Percentiles rank a stretch among this genome's conserved stretches.
These are phyloP conservation scores for Pseudois nayaur DNA, from an alignment of 2,113 vertebrate genomes.

Conservation along the genomic window DNA sequence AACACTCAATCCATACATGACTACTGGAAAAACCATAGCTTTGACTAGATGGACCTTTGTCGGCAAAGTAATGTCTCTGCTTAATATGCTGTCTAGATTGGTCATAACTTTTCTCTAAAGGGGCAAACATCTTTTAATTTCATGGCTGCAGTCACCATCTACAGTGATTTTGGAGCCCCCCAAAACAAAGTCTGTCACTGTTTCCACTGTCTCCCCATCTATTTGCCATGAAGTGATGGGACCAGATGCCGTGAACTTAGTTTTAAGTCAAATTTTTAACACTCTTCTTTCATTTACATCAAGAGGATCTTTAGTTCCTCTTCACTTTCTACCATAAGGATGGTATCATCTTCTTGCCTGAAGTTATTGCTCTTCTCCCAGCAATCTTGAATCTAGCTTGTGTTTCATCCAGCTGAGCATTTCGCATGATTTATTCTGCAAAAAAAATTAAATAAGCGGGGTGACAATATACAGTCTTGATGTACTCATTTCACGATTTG, in stretches of 20 bases:
- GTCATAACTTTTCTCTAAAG: neutral
- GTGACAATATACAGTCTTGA: neutral
- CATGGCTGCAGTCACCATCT: neutral
- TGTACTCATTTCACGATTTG: neutral
- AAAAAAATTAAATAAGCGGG: neutral
- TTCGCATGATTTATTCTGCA: neutral
- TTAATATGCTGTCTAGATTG: neutral
- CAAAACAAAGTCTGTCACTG: neutral
- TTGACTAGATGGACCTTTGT: neutral
- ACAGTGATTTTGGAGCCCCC: neutral
- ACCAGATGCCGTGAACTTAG: neutral
- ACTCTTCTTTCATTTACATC: neutral
- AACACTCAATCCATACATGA: neutral
- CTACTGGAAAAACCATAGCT: neutral
- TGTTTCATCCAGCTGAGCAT: neutral
- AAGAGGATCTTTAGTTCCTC: neutral
- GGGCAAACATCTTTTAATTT: neutral
- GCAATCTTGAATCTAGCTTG: neutral
- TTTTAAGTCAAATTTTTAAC: neutral
- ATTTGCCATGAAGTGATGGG: neutral
- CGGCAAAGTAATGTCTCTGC: neutral
- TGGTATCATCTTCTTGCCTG: neutral
- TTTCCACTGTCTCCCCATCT: neutral
- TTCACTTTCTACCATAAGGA: neutral
- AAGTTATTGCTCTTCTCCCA: neutral